These are phyloP conservation scores for Varanus komodoensis DNA, from an alignment of 2,113 vertebrate species.

Conservation along the genomic window DNA sequence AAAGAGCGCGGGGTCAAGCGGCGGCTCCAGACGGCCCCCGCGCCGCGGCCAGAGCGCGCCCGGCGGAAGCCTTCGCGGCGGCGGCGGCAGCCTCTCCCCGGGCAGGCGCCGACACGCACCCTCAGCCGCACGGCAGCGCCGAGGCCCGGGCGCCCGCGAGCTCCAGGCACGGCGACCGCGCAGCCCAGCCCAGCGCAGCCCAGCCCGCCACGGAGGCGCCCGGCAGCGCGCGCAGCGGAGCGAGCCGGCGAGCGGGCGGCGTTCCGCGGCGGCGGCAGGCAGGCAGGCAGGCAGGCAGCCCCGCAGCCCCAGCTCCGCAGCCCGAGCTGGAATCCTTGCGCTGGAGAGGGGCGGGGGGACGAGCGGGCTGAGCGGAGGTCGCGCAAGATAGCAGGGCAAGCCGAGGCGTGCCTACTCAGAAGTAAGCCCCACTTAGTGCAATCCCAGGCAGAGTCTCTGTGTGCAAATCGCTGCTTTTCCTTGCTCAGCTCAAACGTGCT, in stretches of 20 bases:
- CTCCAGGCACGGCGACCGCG: not conserved
- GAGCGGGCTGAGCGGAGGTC: not conserved
- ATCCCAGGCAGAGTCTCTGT: not conserved
- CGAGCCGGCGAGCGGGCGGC: not conserved
- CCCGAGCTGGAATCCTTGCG: slow-evolving; percentile 2
- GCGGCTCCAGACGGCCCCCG: not conserved
- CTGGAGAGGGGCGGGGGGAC: rapidly evolving
- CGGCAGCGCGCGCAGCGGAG: slow-evolving; percentile 34
- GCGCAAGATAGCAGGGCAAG: not conserved
- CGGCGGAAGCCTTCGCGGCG: not conserved
- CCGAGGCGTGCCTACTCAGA: not conserved
- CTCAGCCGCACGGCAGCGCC: not conserved
- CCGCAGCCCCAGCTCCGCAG: not conserved
- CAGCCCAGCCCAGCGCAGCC: not conserved
- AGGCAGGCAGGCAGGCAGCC: not conserved
- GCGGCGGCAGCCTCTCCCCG: not conserved
- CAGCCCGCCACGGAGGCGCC: slow-evolving; percentile 12
- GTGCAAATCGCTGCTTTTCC: not conserved
- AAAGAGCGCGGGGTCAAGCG: slow-evolving; percentile 37
- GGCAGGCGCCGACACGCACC: not conserved
- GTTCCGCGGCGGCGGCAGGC: not conserved
- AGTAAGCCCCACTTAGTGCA: not conserved
- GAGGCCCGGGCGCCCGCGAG: not conserved
- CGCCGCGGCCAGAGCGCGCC: not conserved
- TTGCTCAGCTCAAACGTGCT: not conserved